Evolutionary conservation across 2,113 vertebrate species (phyloP).

Genomic region (Podiceps cristatus): DNA sequence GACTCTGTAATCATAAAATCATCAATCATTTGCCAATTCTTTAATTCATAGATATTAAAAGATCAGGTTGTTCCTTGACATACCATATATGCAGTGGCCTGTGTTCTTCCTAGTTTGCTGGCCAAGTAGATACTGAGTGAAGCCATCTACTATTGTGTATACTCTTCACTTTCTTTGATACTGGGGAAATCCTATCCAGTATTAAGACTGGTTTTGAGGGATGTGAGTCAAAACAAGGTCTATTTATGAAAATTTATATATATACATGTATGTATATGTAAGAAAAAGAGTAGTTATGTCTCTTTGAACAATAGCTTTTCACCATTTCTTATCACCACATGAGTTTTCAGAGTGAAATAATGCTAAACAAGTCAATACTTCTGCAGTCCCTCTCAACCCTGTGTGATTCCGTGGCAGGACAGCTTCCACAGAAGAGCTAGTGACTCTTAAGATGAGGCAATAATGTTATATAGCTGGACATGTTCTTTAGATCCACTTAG

Average conservation of each 20-base stretch:
- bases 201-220: background rate
- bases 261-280: background rate
- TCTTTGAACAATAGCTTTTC: background rate
- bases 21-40: background rate
- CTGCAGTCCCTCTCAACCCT: background rate
- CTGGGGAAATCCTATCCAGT: background rate
- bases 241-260: background rate
- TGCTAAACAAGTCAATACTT: background rate
- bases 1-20: background rate
- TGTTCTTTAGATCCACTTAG: background rate
- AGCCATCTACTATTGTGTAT: background rate
- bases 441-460: background rate
- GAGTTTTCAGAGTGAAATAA: background rate
- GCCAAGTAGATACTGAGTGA: background rate
- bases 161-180: background rate
- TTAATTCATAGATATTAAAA: background rate
- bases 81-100: background rate
- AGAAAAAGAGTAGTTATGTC: background rate
- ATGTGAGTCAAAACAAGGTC: background rate
- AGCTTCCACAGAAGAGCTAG: background rate
- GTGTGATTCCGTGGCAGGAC: background rate
- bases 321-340: background rate
- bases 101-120: background rate
- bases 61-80: background rate
- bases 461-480: background rate